Conservation (phyloP, 2,888 invertebrate genomes). For the Lamellibrachia columna region DNA sequence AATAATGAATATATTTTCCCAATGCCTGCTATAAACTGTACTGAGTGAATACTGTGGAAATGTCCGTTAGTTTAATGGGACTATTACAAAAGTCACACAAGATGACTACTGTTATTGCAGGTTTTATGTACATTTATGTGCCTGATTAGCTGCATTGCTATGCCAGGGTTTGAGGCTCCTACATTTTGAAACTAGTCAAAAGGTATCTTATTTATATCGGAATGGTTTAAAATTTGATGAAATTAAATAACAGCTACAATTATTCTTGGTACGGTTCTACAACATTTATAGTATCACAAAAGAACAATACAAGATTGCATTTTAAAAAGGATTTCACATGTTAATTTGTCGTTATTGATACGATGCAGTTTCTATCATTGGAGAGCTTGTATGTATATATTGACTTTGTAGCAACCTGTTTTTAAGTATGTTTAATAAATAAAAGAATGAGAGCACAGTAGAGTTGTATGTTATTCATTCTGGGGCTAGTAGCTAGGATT, state of each 20-base stretch:
- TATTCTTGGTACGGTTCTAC: too few relatives aligned
- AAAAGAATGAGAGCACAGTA: background rate
- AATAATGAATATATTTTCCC: background rate
- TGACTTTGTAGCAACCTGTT: background rate
- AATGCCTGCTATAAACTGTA: conserved; percentile 1
- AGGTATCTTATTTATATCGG: background rate
- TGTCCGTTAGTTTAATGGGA: background rate
- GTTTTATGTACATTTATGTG: background rate
- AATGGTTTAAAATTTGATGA: too few relatives aligned
- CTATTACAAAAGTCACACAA: background rate
- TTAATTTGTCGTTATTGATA: too few relatives aligned
- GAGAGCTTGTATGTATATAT: background rate
- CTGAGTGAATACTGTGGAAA: background rate
- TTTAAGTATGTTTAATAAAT: background rate
- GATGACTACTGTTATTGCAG: background rate
- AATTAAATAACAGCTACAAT: too few relatives aligned
- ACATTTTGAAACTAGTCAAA: background rate
- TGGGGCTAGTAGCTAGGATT: background rate
- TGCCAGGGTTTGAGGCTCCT: background rate
- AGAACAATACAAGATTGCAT: too few relatives aligned
- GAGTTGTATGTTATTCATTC: background rate
- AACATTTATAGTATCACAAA: too few relatives aligned
- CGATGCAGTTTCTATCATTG: background rate
- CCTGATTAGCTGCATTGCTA: background rate
- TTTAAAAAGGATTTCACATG: too few relatives aligned